Evolutionary conservation across 1,140 invertebrate genomes (phyloP), one percentile per base, ranked within the genome.

Genomic region (Oryzaephilus surinamensis): DNA sequence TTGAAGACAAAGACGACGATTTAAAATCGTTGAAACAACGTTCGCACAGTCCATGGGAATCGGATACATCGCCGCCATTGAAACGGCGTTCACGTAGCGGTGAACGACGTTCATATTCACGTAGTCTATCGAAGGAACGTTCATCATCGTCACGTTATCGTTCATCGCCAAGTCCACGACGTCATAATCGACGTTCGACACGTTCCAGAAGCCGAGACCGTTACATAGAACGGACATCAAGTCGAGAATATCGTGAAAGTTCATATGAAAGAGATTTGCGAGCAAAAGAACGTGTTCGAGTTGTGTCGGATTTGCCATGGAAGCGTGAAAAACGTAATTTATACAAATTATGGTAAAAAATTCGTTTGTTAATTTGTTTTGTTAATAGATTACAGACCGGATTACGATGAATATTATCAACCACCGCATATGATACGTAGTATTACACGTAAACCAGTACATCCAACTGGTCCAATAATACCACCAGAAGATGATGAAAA

Each of bases 31-130:
- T 38, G 11, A 38, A 27, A 32, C n/a, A n/a, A 18, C 41, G 55
- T 24, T 54, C 56, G 6, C 54, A 53, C 14, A 60, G 57, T 45
- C 57, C 56, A 6, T 60, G 59, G 57, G 59, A 61, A 37, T 39
- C 43, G 0, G 54, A 53, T 18, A n/a, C 19, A 24, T 24, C 8
- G 11, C 11, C 10, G 11, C 10, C 20, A 10, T 21, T 6, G 11
- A 24, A 4, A 24, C 8, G 11, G 3, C 1, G 11, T 24, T n/a
- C n/a, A n/a, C 11, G 14, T 41, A 33, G 4, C 27, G 34, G 4
- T 8, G 23, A 24, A 24, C 23, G 11, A 24, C 23, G 23, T 24
- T 7, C 23, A 24, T 7, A 6, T 6, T 4, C 10, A 6, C 5
- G 23, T 6, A 24, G 23, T 24, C 23, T n/a, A n/a, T n/a, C n/a